These are phyloP conservation scores for Bothrops jararaca DNA, from an alignment of 2,113 vertebrate genomes.

Conservation along the genomic window DNA sequence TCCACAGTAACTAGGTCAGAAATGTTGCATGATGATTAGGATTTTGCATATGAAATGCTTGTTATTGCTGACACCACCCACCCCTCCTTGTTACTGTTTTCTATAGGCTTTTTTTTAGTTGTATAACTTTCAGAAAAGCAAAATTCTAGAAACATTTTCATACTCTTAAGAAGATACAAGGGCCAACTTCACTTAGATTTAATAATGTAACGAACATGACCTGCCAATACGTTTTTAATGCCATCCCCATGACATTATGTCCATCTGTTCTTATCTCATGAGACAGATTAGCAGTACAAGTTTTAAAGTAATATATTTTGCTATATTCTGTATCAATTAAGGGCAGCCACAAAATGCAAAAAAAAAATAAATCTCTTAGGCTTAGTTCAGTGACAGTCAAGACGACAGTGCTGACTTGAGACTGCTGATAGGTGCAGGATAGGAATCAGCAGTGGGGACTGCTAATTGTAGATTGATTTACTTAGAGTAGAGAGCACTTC, in stretches of 20 bases:
- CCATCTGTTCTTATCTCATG: not conserved
- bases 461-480: not conserved
- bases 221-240: not conserved
- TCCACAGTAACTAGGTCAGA: not conserved
- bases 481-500: not conserved
- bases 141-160: not conserved
- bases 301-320: not conserved
- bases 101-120: not conserved
- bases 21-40: not conserved
- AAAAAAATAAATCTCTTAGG: not conserved
- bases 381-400: not conserved
- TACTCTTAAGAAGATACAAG: not conserved
- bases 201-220: not conserved
- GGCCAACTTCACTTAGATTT: not conserved
- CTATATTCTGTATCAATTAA: not conserved
- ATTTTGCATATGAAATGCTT: not conserved
- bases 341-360: not conserved
- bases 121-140: not conserved
- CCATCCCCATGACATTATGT: not conserved
- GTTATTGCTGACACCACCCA: not conserved
- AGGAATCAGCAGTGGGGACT: not conserved
- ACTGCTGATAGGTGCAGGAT: not conserved
- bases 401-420: not conserved
- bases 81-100: not conserved
- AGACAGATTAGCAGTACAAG: not conserved